Evolutionary conservation across 2,113 vertebrate species (phyloP).

Genomic region (Nothobranchius furzeri): DNA sequence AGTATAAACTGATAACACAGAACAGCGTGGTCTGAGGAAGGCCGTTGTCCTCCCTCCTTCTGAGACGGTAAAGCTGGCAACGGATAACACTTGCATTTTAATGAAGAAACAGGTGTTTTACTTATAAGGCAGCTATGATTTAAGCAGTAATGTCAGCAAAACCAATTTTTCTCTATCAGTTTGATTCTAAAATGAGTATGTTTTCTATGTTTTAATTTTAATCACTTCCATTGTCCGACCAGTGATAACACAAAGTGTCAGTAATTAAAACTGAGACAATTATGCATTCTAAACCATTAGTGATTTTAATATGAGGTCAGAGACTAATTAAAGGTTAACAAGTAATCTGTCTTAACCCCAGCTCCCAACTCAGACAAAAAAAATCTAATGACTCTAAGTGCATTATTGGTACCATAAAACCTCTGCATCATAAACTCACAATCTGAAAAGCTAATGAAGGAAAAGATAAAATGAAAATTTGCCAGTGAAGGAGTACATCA

Average conservation of each 20-base stretch:
- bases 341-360: neutral
- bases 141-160: too few relatives aligned
- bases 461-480: neutral
- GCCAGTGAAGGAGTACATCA: neutral
- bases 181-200: neutral
- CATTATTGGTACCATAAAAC: conserved; percentile 1
- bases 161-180: too few relatives aligned
- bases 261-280: conserved; percentile 3
- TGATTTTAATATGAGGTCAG: conserved; percentile 1
- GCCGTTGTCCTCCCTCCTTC: too few relatives aligned
- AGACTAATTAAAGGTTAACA: conserved; percentile 12
- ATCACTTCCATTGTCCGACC: neutral
- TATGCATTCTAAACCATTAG: neutral
- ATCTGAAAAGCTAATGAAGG: neutral
- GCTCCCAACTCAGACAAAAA: neutral
- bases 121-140: too few relatives aligned
- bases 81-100: too few relatives aligned
- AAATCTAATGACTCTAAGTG: neutral
- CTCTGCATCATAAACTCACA: neutral
- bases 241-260: neutral
- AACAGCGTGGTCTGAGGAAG: too few relatives aligned
- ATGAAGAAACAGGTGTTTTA: too few relatives aligned
- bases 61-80: too few relatives aligned
- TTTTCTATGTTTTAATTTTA: neutral
- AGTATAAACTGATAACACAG: too few relatives aligned